A percentile compares a stretch with the other conserved stretches of the same genome.
These are phyloP conservation scores for Melospiza georgiana DNA, from an alignment of 2,113 vertebrate genomes.

Conservation along the genomic window DNA sequence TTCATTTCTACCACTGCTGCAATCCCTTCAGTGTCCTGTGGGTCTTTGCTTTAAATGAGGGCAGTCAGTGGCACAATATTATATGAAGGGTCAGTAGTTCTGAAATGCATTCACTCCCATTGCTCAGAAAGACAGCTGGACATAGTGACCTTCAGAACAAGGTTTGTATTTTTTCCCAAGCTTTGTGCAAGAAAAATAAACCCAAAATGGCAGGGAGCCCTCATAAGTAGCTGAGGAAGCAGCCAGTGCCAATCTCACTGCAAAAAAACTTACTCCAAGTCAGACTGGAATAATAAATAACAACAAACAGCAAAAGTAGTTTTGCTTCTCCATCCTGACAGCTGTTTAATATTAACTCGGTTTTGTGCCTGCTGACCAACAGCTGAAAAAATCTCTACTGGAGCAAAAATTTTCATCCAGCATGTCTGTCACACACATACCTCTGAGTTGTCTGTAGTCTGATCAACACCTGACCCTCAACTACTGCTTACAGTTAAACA, in stretches of 20 bases:
- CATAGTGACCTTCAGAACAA: slow-evolving; percentile 1
- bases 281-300: not conserved
- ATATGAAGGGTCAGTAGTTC: not conserved
- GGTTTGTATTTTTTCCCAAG: slow-evolving; percentile 26
- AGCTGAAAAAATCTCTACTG: not conserved
- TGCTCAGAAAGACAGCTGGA: not conserved
- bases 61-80: not conserved
- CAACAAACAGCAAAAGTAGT: not conserved
- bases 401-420: not conserved
- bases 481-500: not conserved
- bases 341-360: not conserved
- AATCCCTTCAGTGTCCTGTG: not conserved
- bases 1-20: not conserved
- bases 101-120: not conserved
- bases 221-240: slow-evolving; percentile 1
- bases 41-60: not conserved
- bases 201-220: not conserved
- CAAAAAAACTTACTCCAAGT: not conserved
- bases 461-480: not conserved
- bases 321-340: not conserved
- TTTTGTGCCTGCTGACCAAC: not conserved
- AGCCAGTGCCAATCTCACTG: not conserved
- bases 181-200: slow-evolving; percentile 53
- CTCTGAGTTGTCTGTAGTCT: not conserved
- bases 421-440: not conserved